These are phyloP conservation scores for Mechanitis messenoides DNA, from an alignment of 2,888 invertebrate genomes.

Conservation along the genomic window DNA sequence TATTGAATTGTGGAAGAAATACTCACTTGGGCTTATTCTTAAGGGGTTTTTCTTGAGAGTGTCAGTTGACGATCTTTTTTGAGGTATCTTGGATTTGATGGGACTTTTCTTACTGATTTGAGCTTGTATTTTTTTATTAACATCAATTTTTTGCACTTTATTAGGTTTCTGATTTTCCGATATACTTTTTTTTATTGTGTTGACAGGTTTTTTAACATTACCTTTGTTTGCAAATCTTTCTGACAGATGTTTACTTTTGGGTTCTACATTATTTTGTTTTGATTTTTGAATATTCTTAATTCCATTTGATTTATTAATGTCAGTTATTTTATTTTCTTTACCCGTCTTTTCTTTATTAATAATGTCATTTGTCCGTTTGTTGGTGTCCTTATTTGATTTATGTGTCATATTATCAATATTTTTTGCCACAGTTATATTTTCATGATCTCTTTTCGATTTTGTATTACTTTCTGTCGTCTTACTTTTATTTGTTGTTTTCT, in stretches of 20 bases:
- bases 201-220: too few relatives aligned
- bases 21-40: constrained; percentile 55
- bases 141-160: neutral
- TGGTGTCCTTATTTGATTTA: too few relatives aligned
- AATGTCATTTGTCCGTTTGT: too few relatives aligned
- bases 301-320: neutral
- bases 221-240: neutral
- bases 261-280: neutral
- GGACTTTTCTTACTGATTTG: neutral
- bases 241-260: neutral
- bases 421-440: too few relatives aligned
- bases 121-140: neutral
- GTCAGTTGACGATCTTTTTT: neutral
- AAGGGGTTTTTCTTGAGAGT: neutral
- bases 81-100: constrained; percentile 8
- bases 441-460: too few relatives aligned
- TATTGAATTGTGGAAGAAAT: neutral
- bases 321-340: neutral
- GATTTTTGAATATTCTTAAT: neutral
- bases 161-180: neutral
- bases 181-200: too few relatives aligned
- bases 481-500: too few relatives aligned
- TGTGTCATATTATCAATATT: too few relatives aligned
- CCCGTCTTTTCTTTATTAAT: neutral
- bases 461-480: too few relatives aligned